Percentiles rank a stretch among this genome's conserved stretches.
phyloP scores from a whole-genome alignment of 2,888 invertebrate species.

The Agrotis puta region DNA sequence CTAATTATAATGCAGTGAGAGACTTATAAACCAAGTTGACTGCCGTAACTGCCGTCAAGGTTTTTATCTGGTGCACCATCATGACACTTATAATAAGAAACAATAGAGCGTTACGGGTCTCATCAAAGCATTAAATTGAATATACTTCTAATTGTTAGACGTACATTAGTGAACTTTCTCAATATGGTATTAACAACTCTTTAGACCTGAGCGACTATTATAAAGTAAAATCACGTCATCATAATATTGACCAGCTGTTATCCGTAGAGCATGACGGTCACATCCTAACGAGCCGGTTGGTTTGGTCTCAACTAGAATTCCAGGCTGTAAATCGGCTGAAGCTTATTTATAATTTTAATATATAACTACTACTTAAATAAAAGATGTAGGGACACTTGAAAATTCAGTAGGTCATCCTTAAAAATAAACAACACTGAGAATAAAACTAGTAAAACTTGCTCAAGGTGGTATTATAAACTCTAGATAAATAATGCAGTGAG shows the following conservation, averaged over 20 bases:
- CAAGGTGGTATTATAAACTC: conserved; percentile 36
- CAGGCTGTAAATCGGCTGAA: background rate
- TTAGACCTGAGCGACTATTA: background rate
- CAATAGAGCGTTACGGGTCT: background rate
- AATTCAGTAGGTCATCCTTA: background rate
- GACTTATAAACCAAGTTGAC: background rate
- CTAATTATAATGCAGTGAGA: conserved; percentile 1
- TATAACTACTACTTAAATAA: too few species aligned
- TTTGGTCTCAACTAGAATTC: background rate
- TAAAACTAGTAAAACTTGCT: background rate
- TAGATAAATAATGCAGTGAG: conserved; percentile 39
- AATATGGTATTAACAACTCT: conserved; percentile 19
- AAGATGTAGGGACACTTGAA: background rate
- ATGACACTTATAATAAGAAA: background rate
- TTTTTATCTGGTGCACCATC: background rate
- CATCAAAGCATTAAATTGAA: background rate
- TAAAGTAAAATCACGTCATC: conserved; percentile 1
- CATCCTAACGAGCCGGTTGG: background rate
- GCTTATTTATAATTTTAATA: too few species aligned
- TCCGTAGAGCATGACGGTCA: background rate
- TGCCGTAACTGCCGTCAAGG: background rate
- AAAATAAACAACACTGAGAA: background rate
- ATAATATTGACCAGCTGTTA: conserved; percentile 20
- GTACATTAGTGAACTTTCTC: background rate
- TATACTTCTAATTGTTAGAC: background rate